phyloP scores from a whole-genome alignment of 2,113 vertebrate species.

The Chroicocephalus ridibundus region DNA sequence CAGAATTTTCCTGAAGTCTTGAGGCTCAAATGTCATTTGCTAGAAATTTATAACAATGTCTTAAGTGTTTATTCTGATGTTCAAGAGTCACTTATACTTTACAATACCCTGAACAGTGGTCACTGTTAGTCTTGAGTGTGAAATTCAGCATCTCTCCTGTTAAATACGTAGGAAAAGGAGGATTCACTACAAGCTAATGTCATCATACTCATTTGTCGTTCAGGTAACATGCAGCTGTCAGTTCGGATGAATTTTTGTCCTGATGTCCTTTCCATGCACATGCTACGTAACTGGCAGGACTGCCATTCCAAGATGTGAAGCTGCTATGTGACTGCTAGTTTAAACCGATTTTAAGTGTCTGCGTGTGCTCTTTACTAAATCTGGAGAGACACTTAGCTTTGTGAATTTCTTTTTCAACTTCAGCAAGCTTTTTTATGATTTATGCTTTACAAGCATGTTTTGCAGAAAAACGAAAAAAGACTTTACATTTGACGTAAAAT shows the following conservation, averaged over 20 bases:
- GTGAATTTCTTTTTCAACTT: background rate
- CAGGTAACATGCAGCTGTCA: background rate
- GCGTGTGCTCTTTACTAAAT: conserved; percentile 15
- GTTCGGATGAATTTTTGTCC: background rate
- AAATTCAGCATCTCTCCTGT: background rate
- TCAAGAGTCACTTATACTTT: background rate
- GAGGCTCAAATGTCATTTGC: background rate
- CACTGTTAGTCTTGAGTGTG: background rate
- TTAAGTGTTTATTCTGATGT: background rate
- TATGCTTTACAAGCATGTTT: conserved; percentile 1
- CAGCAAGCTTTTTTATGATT: background rate
- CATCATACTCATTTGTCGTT: background rate
- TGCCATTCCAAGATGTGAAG: background rate
- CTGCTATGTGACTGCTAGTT: background rate
- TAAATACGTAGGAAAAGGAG: background rate
- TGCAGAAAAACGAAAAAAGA: background rate
- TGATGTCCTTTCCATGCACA: background rate
- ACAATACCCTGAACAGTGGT: background rate
- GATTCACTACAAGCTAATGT: background rate
- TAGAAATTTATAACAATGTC: background rate
- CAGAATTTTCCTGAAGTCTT: background rate
- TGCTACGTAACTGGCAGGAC: background rate
- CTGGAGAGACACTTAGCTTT: background rate
- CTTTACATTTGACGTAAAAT: background rate
- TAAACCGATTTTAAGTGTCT: background rate